These are phyloP conservation scores for Hemibagrus guttatus DNA, from an alignment of 2,797 vertebrate genomes.

Conservation along the genomic window DNA sequence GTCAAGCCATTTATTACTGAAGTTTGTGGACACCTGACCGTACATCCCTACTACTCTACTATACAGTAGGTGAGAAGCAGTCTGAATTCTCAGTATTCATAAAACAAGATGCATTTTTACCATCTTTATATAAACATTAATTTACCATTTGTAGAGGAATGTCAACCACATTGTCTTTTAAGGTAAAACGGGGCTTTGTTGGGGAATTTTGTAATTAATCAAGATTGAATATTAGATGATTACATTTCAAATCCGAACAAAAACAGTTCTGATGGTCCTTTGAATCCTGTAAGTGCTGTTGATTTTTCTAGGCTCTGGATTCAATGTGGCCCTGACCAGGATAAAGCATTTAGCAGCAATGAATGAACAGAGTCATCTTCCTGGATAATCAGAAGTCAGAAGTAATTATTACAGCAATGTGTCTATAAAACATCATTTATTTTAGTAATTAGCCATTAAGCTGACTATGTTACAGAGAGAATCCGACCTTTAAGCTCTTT, in stretches of 20 bases:
- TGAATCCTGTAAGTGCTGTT: neutral
- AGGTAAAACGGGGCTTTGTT: no score
- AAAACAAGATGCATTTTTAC: no score
- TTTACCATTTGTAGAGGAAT: no score
- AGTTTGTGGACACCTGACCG: no score
- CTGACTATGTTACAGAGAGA: neutral
- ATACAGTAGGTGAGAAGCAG: no score
- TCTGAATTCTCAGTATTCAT: no score
- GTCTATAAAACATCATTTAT: constrained; percentile 2
- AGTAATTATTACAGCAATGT: neutral
- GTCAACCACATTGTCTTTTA: no score
- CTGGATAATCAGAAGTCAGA: neutral
- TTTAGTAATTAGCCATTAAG: neutral
- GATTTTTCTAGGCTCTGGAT: neutral
- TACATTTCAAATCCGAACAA: neutral
- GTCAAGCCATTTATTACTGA: no score
- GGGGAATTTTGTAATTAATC: no score
- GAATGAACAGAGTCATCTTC: neutral
- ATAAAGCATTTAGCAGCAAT: neutral
- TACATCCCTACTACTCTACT: no score
- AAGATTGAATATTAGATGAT: no score
- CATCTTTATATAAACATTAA: no score
- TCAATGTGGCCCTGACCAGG: neutral
- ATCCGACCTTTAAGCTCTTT: neutral
- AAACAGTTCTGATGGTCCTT: neutral